Conservation (phyloP, 2,113 vertebrate genomes). For the Rhea americana region DNA sequence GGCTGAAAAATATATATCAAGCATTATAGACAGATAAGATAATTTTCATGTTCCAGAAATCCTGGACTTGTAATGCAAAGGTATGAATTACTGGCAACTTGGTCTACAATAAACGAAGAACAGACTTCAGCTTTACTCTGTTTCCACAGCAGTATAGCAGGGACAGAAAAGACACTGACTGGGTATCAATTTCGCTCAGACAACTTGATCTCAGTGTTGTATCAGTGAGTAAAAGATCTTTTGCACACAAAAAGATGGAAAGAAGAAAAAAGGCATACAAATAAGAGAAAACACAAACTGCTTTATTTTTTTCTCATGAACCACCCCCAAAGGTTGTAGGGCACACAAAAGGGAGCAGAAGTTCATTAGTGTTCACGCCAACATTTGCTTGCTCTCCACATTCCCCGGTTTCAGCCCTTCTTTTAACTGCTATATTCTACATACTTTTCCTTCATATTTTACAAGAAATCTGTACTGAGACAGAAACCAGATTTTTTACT, state of each 20-base stretch:
- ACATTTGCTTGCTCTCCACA: background rate
- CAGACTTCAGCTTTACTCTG: background rate
- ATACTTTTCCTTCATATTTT: background rate
- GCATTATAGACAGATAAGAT: background rate
- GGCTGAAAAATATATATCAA: background rate
- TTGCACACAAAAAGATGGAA: background rate
- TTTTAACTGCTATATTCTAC: background rate
- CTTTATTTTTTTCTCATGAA: background rate
- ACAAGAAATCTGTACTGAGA: background rate
- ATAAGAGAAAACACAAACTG: background rate
- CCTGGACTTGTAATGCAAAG: background rate
- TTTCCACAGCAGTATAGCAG: background rate
- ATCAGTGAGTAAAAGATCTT: background rate
- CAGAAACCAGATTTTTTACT: background rate
- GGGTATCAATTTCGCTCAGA: background rate
- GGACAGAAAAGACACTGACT: background rate
- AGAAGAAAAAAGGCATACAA: background rate
- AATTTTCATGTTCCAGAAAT: background rate
- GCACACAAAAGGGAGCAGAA: background rate
- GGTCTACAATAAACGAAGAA: background rate
- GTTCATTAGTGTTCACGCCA: background rate
- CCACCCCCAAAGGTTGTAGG: background rate
- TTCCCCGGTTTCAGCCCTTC: background rate
- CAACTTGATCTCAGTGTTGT: background rate
- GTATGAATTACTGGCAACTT: background rate